Percentiles rank a stretch among this genome's conserved stretches.
Conservation (phyloP, 2,113 vertebrate genomes). For the Lampris megalopsis region DNA sequence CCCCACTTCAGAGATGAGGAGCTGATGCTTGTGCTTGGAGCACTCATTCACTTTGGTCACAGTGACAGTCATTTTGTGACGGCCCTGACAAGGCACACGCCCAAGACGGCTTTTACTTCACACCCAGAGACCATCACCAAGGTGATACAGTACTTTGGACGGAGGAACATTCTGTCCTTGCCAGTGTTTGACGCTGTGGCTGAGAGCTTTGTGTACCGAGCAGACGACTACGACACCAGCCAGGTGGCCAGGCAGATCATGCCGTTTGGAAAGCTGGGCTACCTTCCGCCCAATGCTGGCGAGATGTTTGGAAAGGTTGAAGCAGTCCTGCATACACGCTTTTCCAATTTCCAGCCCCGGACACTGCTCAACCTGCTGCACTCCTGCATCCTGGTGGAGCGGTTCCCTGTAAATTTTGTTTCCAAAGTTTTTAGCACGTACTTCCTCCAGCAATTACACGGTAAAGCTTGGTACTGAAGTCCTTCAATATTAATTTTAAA, state of each 20-base stretch:
- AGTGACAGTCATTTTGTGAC: conserved; percentile 82
- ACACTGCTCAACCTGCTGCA: conserved; percentile 87
- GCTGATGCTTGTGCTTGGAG: conserved; percentile 84
- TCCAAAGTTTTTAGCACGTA: conserved; percentile 89
- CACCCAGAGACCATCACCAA: conserved; percentile 82
- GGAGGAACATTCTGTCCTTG: conserved; percentile 83
- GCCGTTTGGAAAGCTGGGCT: conserved; percentile 90
- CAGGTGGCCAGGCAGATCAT: conserved; percentile 86
- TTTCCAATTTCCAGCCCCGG: conserved; percentile 86
- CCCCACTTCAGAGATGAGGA: conserved; percentile 84
- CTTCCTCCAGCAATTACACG: conserved; percentile 91
- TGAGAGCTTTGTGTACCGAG: conserved; percentile 86
- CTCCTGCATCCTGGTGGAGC: conserved; percentile 86
- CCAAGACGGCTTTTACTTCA: conserved; percentile 71
- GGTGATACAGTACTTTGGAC: conserved; percentile 85
- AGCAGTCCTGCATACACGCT: conserved; percentile 73
- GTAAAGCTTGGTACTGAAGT: conserved; percentile 68
- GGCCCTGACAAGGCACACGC: conserved; percentile 82
- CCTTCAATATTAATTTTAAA: not conserved
- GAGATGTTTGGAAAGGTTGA: conserved; percentile 89
- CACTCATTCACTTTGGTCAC: conserved; percentile 87
- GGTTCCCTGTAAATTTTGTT: conserved; percentile 92
- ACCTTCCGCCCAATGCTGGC: conserved; percentile 86
- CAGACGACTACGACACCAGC: conserved; percentile 83
- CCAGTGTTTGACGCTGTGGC: conserved; percentile 85